Conservation (phyloP, 1,140 invertebrate species). For the Theocolax elegans region DNA sequence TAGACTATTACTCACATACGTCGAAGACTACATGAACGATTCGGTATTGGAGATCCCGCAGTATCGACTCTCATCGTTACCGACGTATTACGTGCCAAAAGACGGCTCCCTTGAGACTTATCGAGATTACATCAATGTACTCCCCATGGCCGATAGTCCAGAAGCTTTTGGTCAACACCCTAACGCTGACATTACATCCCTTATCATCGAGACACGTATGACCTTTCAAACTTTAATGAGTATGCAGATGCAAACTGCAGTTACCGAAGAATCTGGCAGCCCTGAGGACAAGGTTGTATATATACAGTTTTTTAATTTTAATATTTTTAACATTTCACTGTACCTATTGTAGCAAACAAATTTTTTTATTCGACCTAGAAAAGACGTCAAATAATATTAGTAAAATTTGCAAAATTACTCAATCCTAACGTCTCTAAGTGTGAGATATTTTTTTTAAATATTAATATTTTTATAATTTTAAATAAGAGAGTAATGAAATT, state of each 20-base stretch:
- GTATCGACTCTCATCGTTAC: constrained; percentile 77
- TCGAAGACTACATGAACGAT: constrained; percentile 83
- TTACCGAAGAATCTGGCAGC: constrained; percentile 63
- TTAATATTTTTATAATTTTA: too few relatives aligned
- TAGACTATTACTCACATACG: constrained; percentile 81
- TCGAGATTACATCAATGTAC: constrained; percentile 78
- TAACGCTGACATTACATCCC: constrained; percentile 90
- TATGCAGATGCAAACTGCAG: constrained; percentile 76
- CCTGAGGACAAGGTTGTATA: constrained; percentile 81
- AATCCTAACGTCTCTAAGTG: too few relatives aligned
- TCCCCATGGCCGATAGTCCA: constrained; percentile 81
- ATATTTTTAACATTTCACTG: too few relatives aligned
- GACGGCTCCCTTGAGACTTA: constrained; percentile 85
- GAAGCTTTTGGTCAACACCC: constrained; percentile 90
- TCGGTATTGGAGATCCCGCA: constrained; percentile 73
- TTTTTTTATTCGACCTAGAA: too few relatives aligned
- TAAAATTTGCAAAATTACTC: too few relatives aligned
- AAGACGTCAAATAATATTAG: too few relatives aligned
- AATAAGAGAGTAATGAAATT: too few relatives aligned
- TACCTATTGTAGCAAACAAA: too few relatives aligned
- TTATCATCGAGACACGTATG: constrained; percentile 79
- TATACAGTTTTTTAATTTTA: too few relatives aligned
- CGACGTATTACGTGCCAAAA: constrained; percentile 82
- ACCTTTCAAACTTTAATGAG: constrained; percentile 86
- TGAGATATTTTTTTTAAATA: too few relatives aligned